A percentile compares a stretch with the other conserved stretches of the same genome.
These are phyloP conservation scores for Cepphus grylle DNA, from an alignment of 2,113 vertebrate species.

Conservation along the genomic window DNA sequence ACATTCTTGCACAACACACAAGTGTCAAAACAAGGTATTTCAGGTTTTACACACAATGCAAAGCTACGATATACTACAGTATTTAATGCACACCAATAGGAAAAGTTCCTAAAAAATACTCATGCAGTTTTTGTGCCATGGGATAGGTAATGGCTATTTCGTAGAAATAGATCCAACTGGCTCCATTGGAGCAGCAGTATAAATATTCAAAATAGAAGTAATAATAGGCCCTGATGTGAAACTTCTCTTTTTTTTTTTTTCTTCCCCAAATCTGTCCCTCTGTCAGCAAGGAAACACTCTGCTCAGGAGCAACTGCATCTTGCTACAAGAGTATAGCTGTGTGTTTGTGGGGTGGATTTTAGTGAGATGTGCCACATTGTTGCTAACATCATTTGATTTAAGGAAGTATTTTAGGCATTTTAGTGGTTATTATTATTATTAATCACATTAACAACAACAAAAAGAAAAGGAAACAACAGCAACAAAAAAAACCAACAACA, in stretches of 20 bases:
- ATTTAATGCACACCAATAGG: constrained; percentile 35
- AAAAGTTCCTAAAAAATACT: constrained; percentile 53
- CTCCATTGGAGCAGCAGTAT: constrained; percentile 69
- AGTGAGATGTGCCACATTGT: neutral
- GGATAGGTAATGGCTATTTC: constrained; percentile 61
- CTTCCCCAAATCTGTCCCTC: neutral
- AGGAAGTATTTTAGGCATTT: constrained; percentile 25
- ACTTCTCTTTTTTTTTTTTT: neutral
- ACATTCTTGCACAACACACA: neutral
- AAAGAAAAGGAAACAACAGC: neutral
- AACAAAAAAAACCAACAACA: neutral
- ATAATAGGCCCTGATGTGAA: constrained; percentile 51
- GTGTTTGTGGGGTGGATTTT: neutral
- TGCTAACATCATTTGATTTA: neutral
- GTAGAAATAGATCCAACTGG: constrained; percentile 66
- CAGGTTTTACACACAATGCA: constrained; percentile 6
- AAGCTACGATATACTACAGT: constrained; percentile 39
- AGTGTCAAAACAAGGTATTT: neutral
- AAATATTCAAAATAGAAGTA: constrained; percentile 63
- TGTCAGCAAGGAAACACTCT: constrained; percentile 18
- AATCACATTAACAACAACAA: neutral
- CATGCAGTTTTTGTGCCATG: constrained; percentile 15
- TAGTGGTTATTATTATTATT: constrained; percentile 15
- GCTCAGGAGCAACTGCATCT: neutral
- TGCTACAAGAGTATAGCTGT: neutral